Conservation (phyloP, 2,888 invertebrate species). For the Zhuqinia jingwanae region DNA sequence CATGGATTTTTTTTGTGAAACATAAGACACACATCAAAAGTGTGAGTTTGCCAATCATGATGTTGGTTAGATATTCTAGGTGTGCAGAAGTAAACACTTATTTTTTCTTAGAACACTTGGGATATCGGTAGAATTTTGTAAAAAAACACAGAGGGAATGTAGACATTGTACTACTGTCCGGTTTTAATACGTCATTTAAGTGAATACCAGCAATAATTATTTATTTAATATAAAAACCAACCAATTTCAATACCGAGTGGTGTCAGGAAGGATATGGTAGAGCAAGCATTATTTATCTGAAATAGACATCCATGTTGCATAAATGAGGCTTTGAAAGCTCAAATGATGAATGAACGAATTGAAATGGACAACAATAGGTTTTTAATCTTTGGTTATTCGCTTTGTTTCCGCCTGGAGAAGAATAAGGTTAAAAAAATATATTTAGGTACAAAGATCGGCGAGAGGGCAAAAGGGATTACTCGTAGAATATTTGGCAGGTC, state of each 20-base stretch:
- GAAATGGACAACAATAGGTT: not conserved
- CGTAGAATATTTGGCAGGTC: too few relatives aligned
- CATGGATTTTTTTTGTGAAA: conserved; percentile 3
- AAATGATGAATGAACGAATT: not conserved
- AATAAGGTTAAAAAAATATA: too few relatives aligned
- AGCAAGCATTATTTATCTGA: conserved; percentile 12
- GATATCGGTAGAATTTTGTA: not conserved
- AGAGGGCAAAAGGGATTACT: too few relatives aligned
- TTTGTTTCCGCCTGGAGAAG: conserved; percentile 43
- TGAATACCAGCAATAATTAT: too few relatives aligned
- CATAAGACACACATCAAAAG: not conserved
- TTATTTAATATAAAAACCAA: too few relatives aligned
- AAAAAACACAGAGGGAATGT: not conserved
- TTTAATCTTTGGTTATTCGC: conserved; percentile 23
- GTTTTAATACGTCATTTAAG: too few relatives aligned
- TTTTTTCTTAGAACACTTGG: not conserved
- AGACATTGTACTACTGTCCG: too few relatives aligned
- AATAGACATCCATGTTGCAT: conserved; percentile 11
- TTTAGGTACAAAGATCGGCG: too few relatives aligned
- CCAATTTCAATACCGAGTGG: not conserved
- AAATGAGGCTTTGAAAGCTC: not conserved
- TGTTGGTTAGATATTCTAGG: too few relatives aligned
- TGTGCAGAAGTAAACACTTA: not conserved
- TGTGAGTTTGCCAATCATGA: conserved; percentile 30
- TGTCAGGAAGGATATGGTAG: conserved; percentile 29